Evolutionary conservation across 1,140 invertebrate species (phyloP), one percentile per base, ranked within the genome.

Genomic region (Triops longicaudatus): DNA sequence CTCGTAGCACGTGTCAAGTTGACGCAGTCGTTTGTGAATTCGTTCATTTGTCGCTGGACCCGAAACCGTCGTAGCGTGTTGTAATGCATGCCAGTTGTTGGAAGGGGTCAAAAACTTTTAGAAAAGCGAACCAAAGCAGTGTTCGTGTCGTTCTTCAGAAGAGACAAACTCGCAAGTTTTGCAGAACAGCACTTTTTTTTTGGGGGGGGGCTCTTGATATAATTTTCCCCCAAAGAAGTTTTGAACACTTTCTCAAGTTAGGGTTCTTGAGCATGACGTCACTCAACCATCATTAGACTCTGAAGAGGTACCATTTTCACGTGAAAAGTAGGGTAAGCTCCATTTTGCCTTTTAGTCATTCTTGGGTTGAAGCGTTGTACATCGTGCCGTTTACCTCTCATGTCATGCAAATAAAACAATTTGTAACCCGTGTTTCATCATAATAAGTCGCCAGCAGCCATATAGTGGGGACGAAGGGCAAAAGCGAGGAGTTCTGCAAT

Each of bases 1-100:
- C 42, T 82, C 63, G 22, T 63, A n/a, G 50, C n/a, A 22, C 22
- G 50, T 63, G 10, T 63, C 4, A n/a, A 63, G 50, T 17, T n/a
- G 22, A 63, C 50, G 50, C 31, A 4, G 31, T 63, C 50, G 50
- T 63, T 63, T 63, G 50, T 63, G 50, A 63, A 63, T 63, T 63
- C 50, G 50, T 22, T 63, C 50, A 22, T 63, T 63, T 63, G 50
- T 63, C 50, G 22, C 50, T 63, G 7, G 50, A 37, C 31, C 31
- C 31, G 2, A 63, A 63, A 63, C 10, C 14, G 2, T 22, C 50
- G 14, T 63, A 22, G 50, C 50, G 11, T 63, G 50, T 63, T 22
- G 17, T 22, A 63, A 63, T 22, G 50, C 50, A 14, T 63, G 50
- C 50, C 50, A 63, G 50, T 37, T 4, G 31, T 37, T 37, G 2